Base-by-base conservation (phyloP, 2,113 vertebrate species). In the Lichenostomus cassidix region DNA sequence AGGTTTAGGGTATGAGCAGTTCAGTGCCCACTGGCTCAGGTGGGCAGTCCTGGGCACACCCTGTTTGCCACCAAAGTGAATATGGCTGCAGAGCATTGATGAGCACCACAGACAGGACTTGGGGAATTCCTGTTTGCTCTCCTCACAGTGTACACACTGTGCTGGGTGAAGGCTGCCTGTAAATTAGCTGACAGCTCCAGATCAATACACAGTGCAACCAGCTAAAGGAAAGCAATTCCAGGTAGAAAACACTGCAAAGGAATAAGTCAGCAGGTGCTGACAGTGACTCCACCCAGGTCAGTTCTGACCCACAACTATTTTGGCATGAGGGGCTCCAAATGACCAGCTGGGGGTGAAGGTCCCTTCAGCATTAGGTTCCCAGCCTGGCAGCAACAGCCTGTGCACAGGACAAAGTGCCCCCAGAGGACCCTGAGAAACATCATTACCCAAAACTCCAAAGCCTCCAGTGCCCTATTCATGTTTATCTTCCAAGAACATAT, bases 401-500 rank as follows among this genome's bases (percentile, higher is more conserved):
- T n/a, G 39, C 22, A 46, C 35, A 52, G 21, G 25, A 25, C 41
- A 73, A 37, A 53, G 24, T 33, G 16, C 14, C 71, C 50, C 19
- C 19, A 29, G 12, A 76, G 7, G 37, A 14, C 29, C 42, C 39
- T 24, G 17, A 59, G n/a, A 67, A 90, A 78, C 12, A 37, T 5
- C 41, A 27, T 28, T 35, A 4, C 10, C 49, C 56, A 33, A 71
- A 77, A 20, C 11, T 73, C 41, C 15, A 33, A 73, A 79, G 27
- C 12, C 33, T n/a, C 4, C 0, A 39, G 6, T 35, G 9, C 23
- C 16, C 11, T 46, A 14, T 21, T 33, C 1, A 1, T 35, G 14
- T 53, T 87, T 63, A 29, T 60, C 42, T 80, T 69, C 64, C 47
- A 44, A 86, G 21, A 70, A 53, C 3, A 15, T 16, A 29, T 1